These are phyloP conservation scores for Anastrepha obliqua DNA, from an alignment of 1,140 invertebrate genomes.

Conservation along the genomic window DNA sequence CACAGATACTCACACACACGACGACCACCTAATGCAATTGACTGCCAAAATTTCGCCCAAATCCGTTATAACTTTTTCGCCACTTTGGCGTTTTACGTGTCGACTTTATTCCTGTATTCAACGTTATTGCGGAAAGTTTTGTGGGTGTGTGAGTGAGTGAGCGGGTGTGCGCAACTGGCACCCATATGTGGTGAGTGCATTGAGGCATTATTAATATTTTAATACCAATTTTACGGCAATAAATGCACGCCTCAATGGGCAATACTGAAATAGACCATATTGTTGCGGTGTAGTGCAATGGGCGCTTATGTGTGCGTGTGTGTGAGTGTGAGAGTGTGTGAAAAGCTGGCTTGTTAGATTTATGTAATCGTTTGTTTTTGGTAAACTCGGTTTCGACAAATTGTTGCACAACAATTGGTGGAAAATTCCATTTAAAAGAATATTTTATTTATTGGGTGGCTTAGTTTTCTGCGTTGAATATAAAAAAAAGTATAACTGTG, in stretches of 20 bases:
- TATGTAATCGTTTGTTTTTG: not conserved
- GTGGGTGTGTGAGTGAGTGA: not conserved
- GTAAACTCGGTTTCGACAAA: not conserved
- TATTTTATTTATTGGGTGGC: not conserved
- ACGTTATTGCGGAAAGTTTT: not conserved
- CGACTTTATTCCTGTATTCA: conserved; percentile 4
- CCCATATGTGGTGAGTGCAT: conserved; percentile 42
- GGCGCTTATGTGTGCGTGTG: not conserved
- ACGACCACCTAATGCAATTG: too few relatives aligned
- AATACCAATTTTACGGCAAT: conserved; percentile 57
- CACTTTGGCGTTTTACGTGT: not conserved
- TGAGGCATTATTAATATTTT: conserved; percentile 58
- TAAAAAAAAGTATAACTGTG: not conserved
- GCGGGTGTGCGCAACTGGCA: not conserved
- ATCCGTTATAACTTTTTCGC: conserved; percentile 39
- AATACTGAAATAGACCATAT: conserved; percentile 41
- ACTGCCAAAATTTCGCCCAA: conserved; percentile 39
- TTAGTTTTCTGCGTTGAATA: not conserved
- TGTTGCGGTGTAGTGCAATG: conserved; percentile 59
- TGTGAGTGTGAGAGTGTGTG: not conserved
- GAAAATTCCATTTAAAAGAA: not conserved
- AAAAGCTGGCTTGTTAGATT: not conserved
- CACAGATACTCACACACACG: not conserved
- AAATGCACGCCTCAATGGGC: conserved; percentile 54
- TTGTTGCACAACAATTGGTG: not conserved